These are phyloP conservation scores for Lutra lutra DNA, from an alignment of 2,797 vertebrate species.

Conservation along the genomic window DNA sequence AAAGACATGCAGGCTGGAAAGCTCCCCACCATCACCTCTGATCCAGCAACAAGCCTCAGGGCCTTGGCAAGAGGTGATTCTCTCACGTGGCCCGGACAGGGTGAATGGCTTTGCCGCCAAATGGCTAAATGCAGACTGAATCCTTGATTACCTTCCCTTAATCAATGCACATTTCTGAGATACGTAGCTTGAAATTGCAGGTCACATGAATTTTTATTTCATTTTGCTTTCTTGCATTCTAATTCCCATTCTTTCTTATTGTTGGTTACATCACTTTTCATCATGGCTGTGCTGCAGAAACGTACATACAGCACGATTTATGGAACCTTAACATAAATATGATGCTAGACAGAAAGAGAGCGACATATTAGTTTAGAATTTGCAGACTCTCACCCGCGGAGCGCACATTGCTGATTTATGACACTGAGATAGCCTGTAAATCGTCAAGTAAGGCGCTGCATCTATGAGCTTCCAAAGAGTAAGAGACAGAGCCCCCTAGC, in stretches of 20 bases:
- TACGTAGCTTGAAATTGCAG: background rate
- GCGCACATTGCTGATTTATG: conserved; percentile 24
- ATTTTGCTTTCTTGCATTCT: conserved; percentile 69
- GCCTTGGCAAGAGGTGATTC: background rate
- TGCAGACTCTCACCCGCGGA: conserved; percentile 64
- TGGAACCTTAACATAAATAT: conserved; percentile 71
- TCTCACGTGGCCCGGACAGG: background rate
- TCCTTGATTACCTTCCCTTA: background rate
- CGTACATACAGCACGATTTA: conserved; percentile 50
- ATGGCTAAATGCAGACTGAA: background rate
- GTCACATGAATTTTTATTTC: conserved; percentile 61
- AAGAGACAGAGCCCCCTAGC: background rate
- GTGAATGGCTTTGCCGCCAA: background rate
- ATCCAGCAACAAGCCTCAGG: background rate
- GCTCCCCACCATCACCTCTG: background rate
- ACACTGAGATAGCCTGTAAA: conserved; percentile 44
- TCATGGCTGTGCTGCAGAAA: conserved; percentile 36
- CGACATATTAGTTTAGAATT: conserved; percentile 73
- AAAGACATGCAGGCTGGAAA: background rate
- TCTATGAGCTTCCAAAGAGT: background rate
- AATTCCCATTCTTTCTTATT: conserved; percentile 53
- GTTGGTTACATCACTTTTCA: conserved; percentile 61
- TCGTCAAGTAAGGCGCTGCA: background rate
- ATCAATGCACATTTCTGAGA: conserved; percentile 40
- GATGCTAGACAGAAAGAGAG: conserved; percentile 78